phyloP scores from a whole-genome alignment of 2,797 vertebrate species.

The Girardinus metallicus region DNA sequence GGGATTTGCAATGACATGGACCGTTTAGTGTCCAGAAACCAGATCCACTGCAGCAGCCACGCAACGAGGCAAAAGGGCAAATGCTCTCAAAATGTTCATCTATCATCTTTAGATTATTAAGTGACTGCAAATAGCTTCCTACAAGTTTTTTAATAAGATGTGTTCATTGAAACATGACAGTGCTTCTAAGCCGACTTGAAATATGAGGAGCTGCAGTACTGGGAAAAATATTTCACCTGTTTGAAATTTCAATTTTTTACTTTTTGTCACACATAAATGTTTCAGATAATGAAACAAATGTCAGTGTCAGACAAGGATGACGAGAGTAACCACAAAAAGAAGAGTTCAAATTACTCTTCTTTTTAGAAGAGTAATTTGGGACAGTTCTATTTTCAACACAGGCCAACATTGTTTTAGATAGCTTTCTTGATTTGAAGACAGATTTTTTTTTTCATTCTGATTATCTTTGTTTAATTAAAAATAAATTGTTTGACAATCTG shows the following conservation, averaged over 20 bases:
- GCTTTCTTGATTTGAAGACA: not conserved
- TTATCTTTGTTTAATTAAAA: not conserved
- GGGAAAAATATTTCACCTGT: not conserved
- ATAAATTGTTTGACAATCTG: not conserved
- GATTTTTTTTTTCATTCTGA: not conserved
- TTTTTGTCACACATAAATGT: not conserved
- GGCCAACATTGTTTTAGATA: not conserved
- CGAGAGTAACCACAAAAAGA: not conserved
- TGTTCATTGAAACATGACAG: not conserved
- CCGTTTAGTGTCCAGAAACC: constrained; percentile 40
- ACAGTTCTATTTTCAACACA: not conserved
- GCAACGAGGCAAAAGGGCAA: constrained; percentile 34
- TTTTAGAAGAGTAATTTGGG: too few relatives aligned
- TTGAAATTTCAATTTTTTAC: not conserved
- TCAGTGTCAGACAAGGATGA: not conserved
- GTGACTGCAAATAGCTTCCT: constrained; percentile 3
- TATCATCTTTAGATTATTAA: constrained; percentile 14
- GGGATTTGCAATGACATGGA: constrained; percentile 45
- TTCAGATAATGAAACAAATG: not conserved
- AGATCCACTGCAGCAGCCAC: constrained; percentile 42
- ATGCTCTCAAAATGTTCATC: constrained; percentile 5
- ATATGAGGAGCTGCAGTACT: not conserved
- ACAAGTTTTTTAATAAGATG: not conserved
- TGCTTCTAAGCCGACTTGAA: not conserved
- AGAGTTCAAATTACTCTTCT: too few relatives aligned